Evolutionary conservation across 2,888 invertebrate species (phyloP), one percentile per base, ranked within the genome.

Genomic region (Leucophenga maculata): DNA sequence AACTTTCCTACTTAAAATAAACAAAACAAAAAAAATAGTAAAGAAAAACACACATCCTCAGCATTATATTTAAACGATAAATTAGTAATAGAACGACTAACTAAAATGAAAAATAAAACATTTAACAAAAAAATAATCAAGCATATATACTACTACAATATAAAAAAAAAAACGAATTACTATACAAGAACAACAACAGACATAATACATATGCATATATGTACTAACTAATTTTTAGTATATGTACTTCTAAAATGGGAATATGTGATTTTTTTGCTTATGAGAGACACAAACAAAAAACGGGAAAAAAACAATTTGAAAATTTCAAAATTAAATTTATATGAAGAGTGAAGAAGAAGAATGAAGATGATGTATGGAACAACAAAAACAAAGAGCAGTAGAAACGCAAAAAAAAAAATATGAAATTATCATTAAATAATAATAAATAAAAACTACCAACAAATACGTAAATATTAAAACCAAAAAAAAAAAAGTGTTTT

Each of bases 371-470:
- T n/a, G n/a, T n/a, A n/a, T n/a, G n/a, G n/a, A n/a, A n/a, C 50
- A 64, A 55, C 55, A 54, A 55, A 39, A 59, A 16, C n/a, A 69
- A 74, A 74, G 70, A 70, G 72, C 72, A 26, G 26, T 26, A 26
- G 26, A 73, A 78, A 68, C 62, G 67, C 52, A 73, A 81, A 74
- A 69, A 79, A 76, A 77, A 74, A 57, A 70, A 69, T 78, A 82
- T 78, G 68, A 69, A 69, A 73, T 68, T 70, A 67, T 71, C 77
- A 77, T 73, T 74, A 79, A 75, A 80, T 74, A 79, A 75, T 79
- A 82, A 80, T 82, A 82, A 82, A 83, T 82, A 82, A 82, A 80
- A 82, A 82, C 77, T 83, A 83, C 79, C 83, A 82, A 79, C 78
- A 83, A 80, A 83, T 82, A 82, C 82, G 82, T 82, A 82, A 83